These are phyloP conservation scores for Thymallus thymallus DNA, from an alignment of 2,113 vertebrate species.

Conservation along the genomic window DNA sequence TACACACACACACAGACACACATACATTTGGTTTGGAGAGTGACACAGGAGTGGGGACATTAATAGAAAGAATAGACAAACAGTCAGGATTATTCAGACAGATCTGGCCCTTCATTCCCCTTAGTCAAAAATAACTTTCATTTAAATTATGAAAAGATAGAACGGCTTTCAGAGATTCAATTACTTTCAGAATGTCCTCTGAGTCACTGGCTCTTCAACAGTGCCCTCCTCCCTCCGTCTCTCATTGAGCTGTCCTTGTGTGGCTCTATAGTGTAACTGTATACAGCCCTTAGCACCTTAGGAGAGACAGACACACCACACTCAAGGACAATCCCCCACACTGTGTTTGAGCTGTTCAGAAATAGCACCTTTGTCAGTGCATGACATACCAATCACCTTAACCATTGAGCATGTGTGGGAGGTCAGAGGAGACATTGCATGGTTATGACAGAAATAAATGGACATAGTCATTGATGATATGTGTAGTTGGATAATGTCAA, in stretches of 20 bases:
- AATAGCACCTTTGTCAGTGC: constrained; percentile 67
- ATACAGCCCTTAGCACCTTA: constrained; percentile 71
- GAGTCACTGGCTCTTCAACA: constrained; percentile 68
- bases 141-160: constrained; percentile 72
- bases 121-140: constrained; percentile 60
- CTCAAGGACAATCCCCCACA: constrained; percentile 65
- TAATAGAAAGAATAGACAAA: too few species aligned
- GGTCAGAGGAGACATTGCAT: constrained; percentile 48
- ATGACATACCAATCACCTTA: constrained; percentile 52
- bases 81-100: neutral
- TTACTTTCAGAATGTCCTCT: constrained; percentile 68
- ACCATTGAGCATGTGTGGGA: constrained; percentile 56
- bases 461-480: constrained; percentile 20
- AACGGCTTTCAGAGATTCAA: constrained; percentile 66
- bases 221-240: constrained; percentile 49
- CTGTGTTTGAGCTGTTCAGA: constrained; percentile 48
- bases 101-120: constrained; percentile 29
- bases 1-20: neutral
- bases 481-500: constrained; percentile 38
- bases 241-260: constrained; percentile 70
- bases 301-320: constrained; percentile 52
- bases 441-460: constrained; percentile 65
- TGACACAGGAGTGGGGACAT: too few species aligned
- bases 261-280: constrained; percentile 71
- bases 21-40: neutral